Evolutionary conservation across 1,140 invertebrate genomes (phyloP).

Genomic region (Heliothis subflexa): DNA sequence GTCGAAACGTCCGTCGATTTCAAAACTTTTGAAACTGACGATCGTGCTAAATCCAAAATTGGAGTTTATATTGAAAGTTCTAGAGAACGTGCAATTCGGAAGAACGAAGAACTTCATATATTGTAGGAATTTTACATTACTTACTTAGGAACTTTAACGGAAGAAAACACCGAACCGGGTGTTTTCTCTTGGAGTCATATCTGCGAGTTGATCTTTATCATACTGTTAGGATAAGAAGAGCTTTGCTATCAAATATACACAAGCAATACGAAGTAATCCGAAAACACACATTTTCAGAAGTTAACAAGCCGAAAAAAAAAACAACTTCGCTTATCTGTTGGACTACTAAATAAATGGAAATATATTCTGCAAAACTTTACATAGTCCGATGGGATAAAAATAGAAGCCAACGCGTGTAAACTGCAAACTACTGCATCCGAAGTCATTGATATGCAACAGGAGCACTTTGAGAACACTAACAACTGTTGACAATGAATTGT

Average conservation of each 20-base stretch:
- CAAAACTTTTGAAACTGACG: slow-evolving; percentile 48
- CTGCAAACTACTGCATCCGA: slow-evolving; percentile 21
- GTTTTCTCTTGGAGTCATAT: not conserved
- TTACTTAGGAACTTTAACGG: slow-evolving; percentile 5
- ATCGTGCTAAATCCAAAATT: slow-evolving; percentile 42
- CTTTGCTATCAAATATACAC: not conserved
- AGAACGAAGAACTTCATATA: slow-evolving; percentile 24
- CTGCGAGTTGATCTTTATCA: slow-evolving; percentile 6
- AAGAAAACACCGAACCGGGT: slow-evolving; percentile 4
- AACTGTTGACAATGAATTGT: slow-evolving; percentile 46
- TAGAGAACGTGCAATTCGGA: slow-evolving; percentile 9
- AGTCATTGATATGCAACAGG: slow-evolving; percentile 35
- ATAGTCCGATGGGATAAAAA: slow-evolving; percentile 26
- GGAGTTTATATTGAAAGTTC: slow-evolving; percentile 45
- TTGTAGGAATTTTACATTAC: slow-evolving; percentile 22
- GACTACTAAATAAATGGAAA: slow-evolving; percentile 31
- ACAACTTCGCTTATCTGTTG: not conserved
- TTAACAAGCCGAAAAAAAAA: slow-evolving; percentile 9
- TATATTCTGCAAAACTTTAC: slow-evolving; percentile 13
- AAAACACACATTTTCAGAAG: not conserved
- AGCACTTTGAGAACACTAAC: slow-evolving; percentile 14
- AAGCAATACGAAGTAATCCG: not conserved
- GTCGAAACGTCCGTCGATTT: slow-evolving; percentile 37
- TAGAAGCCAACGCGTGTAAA: slow-evolving; percentile 17
- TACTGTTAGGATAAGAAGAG: not conserved